Evolutionary conservation across 2,113 vertebrate species (phyloP), one percentile per base, ranked within the genome.

Genomic region (Pseudopodoces humilis): DNA sequence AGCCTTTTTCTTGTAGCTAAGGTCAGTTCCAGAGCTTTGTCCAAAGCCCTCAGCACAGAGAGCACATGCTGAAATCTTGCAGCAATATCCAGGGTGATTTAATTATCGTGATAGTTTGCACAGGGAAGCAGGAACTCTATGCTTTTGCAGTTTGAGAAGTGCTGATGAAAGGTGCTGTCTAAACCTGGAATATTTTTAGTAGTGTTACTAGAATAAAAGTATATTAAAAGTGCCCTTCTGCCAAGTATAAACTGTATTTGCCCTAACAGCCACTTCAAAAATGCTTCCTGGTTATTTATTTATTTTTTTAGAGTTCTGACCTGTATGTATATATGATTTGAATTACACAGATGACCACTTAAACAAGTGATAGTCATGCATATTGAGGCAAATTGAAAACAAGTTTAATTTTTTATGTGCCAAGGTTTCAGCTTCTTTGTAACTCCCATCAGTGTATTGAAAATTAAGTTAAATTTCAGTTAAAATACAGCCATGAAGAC

Each of bases 121-220:
- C 59, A 87, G 84, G 46, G 56, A 53, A 84, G 58, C 79, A 92
- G 52, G 25, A 93, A 44, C 56, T 49, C 71, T 41, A 7, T 92
- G 75, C 64, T 95, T 92, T 93, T 96, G 94, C 92, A 88, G 93
- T 94, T 91, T 92, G 76, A 92, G 68, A 90, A 90, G 88, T 97
- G 94, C 88, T 96, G 94, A 88, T 95, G 88, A 96, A 96, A 96
- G 96, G 93, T 96, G 93, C 94, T 94, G 21, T 74, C 47, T 75
- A 91, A 95, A 96, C 56, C 33, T 64, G 37, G 81, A 81, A 59
- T 59, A 47, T 35, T 91, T 88, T 82, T 87, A 82, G 15, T 92
- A 50, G 8, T 71, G 43, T 75, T 80, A 56, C 28, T 89, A 53
- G 7, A 86, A 68, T 92, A 84, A 88, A 91, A 68, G 15, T 84